These are phyloP conservation scores for Sinonovacula constricta DNA, from an alignment of 1,140 invertebrate genomes.

Conservation along the genomic window DNA sequence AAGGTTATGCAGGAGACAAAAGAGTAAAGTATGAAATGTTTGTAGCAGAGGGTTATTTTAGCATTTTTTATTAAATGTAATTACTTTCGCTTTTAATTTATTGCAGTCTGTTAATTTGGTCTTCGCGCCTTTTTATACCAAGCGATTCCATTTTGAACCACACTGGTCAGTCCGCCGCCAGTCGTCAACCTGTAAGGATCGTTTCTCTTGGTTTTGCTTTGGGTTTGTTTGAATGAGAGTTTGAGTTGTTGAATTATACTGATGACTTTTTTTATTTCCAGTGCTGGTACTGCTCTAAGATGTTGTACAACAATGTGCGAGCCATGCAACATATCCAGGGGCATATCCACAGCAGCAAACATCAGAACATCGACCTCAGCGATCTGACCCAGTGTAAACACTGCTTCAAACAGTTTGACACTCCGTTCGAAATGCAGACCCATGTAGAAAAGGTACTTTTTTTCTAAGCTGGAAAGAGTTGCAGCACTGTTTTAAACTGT, in stretches of 20 bases:
- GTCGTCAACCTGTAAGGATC: too few species aligned
- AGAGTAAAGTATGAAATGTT: too few species aligned
- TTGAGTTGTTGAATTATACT: not conserved
- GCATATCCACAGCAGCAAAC: slow-evolving; percentile 77
- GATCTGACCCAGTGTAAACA: slow-evolving; percentile 79
- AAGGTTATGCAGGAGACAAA: too few species aligned
- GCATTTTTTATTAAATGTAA: too few species aligned
- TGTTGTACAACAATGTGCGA: slow-evolving; percentile 78
- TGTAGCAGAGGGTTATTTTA: too few species aligned
- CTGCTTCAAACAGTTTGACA: slow-evolving; percentile 79
- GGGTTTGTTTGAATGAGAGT: too few species aligned
- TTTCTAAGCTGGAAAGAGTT: too few species aligned
- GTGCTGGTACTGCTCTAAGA: slow-evolving; percentile 78
- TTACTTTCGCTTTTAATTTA: too few species aligned
- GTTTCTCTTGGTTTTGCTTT: not conserved
- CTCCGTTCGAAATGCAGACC: slow-evolving; percentile 78
- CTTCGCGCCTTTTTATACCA: too few species aligned
- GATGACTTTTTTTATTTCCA: slow-evolving; percentile 58
- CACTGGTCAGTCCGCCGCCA: too few species aligned
- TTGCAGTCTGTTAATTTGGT: not conserved
- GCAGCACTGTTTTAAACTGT: too few species aligned
- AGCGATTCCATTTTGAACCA: too few species aligned
- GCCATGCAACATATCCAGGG: slow-evolving; percentile 78
- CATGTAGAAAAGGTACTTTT: slow-evolving; percentile 78
- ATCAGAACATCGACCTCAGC: slow-evolving; percentile 77